Evolutionary conservation across 2,888 invertebrate genomes (phyloP).

Genomic region (Erannis defoliaria): DNA sequence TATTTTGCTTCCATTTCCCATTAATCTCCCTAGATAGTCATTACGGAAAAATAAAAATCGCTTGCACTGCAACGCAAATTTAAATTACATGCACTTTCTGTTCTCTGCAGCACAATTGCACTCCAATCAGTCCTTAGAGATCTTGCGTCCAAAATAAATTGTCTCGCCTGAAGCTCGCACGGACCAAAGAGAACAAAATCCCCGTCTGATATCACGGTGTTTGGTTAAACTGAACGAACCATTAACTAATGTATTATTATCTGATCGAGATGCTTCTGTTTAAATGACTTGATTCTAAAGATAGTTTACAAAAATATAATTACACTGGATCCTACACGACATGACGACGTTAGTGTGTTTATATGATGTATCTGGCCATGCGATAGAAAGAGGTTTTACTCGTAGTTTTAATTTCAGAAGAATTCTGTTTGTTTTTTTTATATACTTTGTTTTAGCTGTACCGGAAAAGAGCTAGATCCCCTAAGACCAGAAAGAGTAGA

Average conservation of each 20-base stretch:
- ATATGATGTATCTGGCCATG: too few relatives aligned
- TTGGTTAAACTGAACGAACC: slow-evolving; percentile 24
- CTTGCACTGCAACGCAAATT: slow-evolving; percentile 30
- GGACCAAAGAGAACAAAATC: slow-evolving; percentile 12
- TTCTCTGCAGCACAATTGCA: slow-evolving; percentile 27
- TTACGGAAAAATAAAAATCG: slow-evolving; percentile 35
- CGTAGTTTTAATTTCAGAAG: too few relatives aligned
- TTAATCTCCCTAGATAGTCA: slow-evolving; percentile 31
- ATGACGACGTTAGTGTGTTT: too few relatives aligned
- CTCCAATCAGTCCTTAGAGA: slow-evolving; percentile 47
- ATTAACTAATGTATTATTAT: slow-evolving; percentile 30
- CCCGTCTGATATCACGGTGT: slow-evolving; percentile 5
- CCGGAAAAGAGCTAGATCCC: too few relatives aligned
- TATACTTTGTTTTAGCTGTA: too few relatives aligned
- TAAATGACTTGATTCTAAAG: not conserved
- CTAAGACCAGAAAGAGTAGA: too few relatives aligned
- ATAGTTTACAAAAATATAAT: not conserved
- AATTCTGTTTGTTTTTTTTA: too few relatives aligned
- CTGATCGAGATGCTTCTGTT: slow-evolving; percentile 16
- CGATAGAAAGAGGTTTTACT: too few relatives aligned
- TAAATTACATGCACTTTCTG: slow-evolving; percentile 20
- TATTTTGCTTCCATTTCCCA: not conserved
- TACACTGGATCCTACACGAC: not conserved
- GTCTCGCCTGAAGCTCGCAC: slow-evolving; percentile 18
- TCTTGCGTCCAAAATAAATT: slow-evolving; percentile 42